phyloP scores from a whole-genome alignment of 2,888 invertebrate genomes.

The Melinaea marsaeus region DNA sequence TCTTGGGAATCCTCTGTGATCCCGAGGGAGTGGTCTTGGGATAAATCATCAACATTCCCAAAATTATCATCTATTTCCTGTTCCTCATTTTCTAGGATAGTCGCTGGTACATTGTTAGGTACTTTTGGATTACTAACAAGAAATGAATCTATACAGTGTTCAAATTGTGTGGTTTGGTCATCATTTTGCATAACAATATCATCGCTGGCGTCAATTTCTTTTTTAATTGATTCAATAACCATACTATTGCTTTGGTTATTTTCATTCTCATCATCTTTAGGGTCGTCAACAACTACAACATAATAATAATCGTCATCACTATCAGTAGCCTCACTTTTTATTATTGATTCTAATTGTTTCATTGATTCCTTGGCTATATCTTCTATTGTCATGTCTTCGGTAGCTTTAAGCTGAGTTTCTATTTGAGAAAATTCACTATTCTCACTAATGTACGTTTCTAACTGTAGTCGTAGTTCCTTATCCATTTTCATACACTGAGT shows the following conservation, averaged over 20 bases:
- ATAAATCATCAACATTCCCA: constrained; percentile 39
- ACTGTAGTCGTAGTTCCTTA: constrained; percentile 58
- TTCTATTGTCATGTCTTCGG: constrained; percentile 38
- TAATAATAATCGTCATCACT: constrained; percentile 72
- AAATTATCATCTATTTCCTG: constrained; percentile 49
- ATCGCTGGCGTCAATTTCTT: constrained; percentile 14
- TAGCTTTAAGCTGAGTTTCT: constrained; percentile 32
- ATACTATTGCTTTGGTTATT: constrained; percentile 19
- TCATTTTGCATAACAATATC: constrained; percentile 28
- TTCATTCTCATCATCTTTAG: constrained; percentile 46
- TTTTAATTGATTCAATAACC: constrained; percentile 3
- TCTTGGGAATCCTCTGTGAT: constrained; percentile 37
- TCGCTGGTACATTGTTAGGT: constrained; percentile 63
- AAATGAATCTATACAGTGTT: constrained; percentile 59
- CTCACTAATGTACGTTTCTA: constrained; percentile 46
- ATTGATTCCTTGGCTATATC: constrained; percentile 57
- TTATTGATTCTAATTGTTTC: constrained; percentile 62
- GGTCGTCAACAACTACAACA: constrained; percentile 68
- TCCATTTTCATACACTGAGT: constrained; percentile 71
- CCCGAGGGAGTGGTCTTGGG: constrained; percentile 39
- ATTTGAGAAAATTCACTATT: constrained; percentile 31
- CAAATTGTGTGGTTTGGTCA: constrained; percentile 40
- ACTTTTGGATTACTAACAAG: constrained; percentile 58
- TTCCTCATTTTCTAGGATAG: constrained; percentile 69
- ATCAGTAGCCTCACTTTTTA: constrained; percentile 64